Conservation (phyloP, 1,140 invertebrate species). For the Drosophila sturtevanti region DNA sequence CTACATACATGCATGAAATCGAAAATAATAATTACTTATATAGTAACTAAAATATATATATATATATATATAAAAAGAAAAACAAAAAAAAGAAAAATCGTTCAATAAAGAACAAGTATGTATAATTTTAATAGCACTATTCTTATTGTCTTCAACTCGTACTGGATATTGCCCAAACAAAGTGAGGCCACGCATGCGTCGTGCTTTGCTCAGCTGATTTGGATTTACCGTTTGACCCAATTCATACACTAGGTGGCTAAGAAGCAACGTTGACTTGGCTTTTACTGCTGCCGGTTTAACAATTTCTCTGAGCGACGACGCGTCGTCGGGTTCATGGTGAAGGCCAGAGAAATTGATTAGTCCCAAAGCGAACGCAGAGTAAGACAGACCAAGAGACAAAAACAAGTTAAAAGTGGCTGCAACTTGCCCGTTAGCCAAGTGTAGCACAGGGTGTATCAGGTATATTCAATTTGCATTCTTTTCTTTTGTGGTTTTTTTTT, state of each 20-base stretch:
- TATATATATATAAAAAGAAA: slow-evolving; percentile 20
- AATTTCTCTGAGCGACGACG: slow-evolving; percentile 34
- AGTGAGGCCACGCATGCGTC: background rate
- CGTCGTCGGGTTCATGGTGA: slow-evolving; percentile 33
- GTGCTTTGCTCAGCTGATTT: slow-evolving; percentile 47
- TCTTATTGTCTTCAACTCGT: slow-evolving; percentile 20
- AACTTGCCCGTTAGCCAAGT: background rate
- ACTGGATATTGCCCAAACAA: background rate
- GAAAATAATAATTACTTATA: slow-evolving; percentile 8
- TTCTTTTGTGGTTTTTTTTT: background rate
- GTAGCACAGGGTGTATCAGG: slow-evolving; percentile 1
- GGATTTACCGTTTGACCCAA: slow-evolving; percentile 67
- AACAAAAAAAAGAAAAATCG: slow-evolving; percentile 52
- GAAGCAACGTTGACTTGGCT: background rate
- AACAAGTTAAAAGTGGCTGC: slow-evolving; percentile 23
- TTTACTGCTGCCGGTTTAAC: slow-evolving; percentile 33
- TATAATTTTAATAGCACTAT: slow-evolving; percentile 61
- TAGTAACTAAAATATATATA: slow-evolving; percentile 12
- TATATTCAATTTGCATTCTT: slow-evolving; percentile 49
- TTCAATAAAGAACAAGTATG: slow-evolving; percentile 74
- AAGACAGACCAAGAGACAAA: slow-evolving; percentile 14
- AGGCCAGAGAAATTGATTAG: slow-evolving; percentile 57
- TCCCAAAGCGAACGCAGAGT: slow-evolving; percentile 46
- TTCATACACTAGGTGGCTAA: slow-evolving; percentile 38
- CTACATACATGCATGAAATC: background rate